Conservation (phyloP, 2,888 invertebrate genomes). For the Latrodectus hesperus region DNA sequence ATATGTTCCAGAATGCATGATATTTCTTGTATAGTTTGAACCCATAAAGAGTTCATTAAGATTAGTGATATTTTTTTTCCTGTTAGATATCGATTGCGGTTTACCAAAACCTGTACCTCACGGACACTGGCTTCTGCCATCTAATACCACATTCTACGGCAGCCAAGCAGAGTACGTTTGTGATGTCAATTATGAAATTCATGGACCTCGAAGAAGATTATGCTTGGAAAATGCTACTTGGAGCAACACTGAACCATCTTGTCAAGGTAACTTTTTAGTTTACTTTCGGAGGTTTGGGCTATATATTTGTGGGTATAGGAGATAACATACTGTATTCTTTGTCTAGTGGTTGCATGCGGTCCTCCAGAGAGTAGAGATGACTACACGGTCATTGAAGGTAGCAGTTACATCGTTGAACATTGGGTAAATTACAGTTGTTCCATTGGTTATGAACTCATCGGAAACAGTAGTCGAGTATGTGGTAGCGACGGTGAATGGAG, state of each 20-base stretch:
- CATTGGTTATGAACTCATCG: constrained; percentile 86
- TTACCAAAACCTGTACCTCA: constrained; percentile 83
- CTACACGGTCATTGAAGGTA: constrained; percentile 65
- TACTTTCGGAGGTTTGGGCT: not conserved
- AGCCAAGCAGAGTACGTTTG: constrained; percentile 90
- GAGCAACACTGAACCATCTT: constrained; percentile 88
- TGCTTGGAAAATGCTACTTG: constrained; percentile 93
- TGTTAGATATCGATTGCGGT: constrained; percentile 83
- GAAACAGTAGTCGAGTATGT: constrained; percentile 85
- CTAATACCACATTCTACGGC: constrained; percentile 91
- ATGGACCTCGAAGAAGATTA: constrained; percentile 86
- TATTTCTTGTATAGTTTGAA: not conserved
- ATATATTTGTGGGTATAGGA: too few species aligned
- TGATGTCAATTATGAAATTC: constrained; percentile 85
- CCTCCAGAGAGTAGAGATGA: constrained; percentile 69
- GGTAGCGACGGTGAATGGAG: constrained; percentile 87
- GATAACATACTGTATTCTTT: too few species aligned
- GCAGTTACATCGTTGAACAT: constrained; percentile 80
- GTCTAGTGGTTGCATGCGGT: constrained; percentile 70
- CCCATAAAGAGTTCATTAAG: not conserved
- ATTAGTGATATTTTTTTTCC: not conserved
- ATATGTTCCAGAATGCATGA: too few species aligned
- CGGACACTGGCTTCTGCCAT: constrained; percentile 86
- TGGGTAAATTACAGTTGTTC: constrained; percentile 87
- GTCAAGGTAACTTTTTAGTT: constrained; percentile 80